Base-by-base conservation (phyloP, 2,888 invertebrate genomes). In the Heteromurus nitidus region DNA sequence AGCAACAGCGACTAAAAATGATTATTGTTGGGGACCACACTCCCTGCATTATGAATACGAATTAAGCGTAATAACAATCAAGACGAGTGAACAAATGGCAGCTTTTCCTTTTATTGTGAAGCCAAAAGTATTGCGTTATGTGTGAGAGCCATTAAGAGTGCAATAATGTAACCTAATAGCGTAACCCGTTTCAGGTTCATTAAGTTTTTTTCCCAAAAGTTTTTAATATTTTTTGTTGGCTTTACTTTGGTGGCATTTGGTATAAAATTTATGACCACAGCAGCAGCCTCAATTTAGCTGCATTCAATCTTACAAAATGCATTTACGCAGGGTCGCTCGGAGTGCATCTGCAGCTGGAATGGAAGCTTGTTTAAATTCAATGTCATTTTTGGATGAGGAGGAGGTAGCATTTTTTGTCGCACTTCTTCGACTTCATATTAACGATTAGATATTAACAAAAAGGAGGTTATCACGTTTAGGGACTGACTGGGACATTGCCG, bases 141-240 rank as follows among this genome's bases (percentile, higher is more conserved):
- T 16, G 50, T 47, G 28, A 7, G 24, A 9, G 50, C 50, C 26
- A 68, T 68, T 68, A 68, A 30, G 18, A 26, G 44, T 24, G 24
- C 22, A 58, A n/a, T 73, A 53, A 31, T 9, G 62, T 80, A 80
- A 80, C 65, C 80, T 80, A 80, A 80, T 80, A 58, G 72, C 67
- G 18, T 67, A 80, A 80, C 72, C 80, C 80, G 65, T 80, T 76
- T 62, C 22, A 31, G 53, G 72, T 73, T 73, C 80, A 80, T 80
- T 80, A 73, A 80, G 58, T 53, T 64, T 64, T 68, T 64, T 68
- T 47, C 55, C 24, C 7, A 20, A 50, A n/a, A 9, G 50, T 50
- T 50, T 50, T 13, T 31, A 58, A 68, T 58, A 30, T 44, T 76
- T 75, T 65, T 67, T 28, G n/a, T 50, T 18, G 16, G 9, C 55